Conservation (phyloP, 2,888 invertebrate species). For the Didymodactylos carnosus region DNA sequence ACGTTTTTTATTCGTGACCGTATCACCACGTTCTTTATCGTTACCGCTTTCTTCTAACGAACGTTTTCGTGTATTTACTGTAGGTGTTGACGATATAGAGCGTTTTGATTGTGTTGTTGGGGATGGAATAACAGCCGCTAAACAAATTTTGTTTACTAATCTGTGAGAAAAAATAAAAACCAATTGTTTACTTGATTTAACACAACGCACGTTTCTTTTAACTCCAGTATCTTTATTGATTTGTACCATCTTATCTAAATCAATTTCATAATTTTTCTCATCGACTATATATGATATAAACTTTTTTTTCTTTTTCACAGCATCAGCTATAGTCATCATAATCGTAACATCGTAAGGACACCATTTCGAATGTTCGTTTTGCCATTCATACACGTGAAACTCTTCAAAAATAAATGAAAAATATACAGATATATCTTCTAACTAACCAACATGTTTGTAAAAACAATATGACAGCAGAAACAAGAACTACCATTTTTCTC, state of each 20-base stretch:
- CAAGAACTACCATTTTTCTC: background rate
- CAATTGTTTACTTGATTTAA: background rate
- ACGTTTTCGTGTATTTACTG: background rate
- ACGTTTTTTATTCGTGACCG: background rate
- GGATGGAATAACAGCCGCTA: background rate
- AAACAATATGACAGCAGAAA: too few relatives aligned
- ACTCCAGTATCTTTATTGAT: background rate
- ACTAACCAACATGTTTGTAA: too few relatives aligned
- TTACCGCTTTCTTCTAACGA: background rate
- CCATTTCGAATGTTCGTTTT: background rate
- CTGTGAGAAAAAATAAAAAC: background rate
- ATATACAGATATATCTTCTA: too few relatives aligned
- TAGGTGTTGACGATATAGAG: too few relatives aligned
- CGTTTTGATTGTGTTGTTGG: too few relatives aligned
- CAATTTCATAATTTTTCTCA: background rate
- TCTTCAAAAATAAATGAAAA: too few relatives aligned
- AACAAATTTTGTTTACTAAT: background rate
- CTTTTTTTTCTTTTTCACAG: background rate
- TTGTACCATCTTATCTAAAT: conserved; percentile 1
- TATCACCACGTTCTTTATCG: too few relatives aligned
- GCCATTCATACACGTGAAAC: background rate
- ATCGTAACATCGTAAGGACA: background rate
- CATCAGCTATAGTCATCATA: background rate
- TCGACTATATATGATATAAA: background rate
- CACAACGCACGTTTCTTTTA: background rate